Base-by-base conservation (phyloP, 35 echinoderm and acorn worm species). In the Stichopus chloronotus region DNA sequence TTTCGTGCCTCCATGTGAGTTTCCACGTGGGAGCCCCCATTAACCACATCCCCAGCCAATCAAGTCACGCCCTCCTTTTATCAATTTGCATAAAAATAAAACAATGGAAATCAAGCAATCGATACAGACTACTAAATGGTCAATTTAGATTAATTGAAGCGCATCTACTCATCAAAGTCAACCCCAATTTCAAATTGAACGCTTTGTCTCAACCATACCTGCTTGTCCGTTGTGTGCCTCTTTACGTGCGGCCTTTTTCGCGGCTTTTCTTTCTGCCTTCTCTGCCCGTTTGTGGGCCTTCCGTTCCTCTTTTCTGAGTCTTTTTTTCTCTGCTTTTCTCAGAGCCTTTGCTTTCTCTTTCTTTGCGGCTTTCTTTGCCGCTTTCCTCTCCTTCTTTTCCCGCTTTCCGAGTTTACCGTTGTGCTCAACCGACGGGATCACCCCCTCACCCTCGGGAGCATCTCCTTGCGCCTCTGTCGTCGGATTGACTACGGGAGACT, bases 321-420 rank as follows among this genome's bases (percentile, higher is more conserved):
- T 57, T 56, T 84, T 84, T 21, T 84, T 84, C 30, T 54, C 81
- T 13, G 52, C 81, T 84, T 84, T 84, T n/a, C 17, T 74, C 12
- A 74, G 1, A 20, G 69, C 69, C 12, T 84, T 84, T 16, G 81
- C 81, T 57, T 14, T 54, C 52, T 23, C 56, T 84, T 56, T 84
- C 53, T 84, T 57, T 20, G 81, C 81, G 2, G 53, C 56, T 56
- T 57, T 84, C 12, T 54, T 57, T 0, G 81, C 81, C 16, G 53
- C 56, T 54, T 55, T 84, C 19, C 21, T 12, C 56, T 84, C 81
- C 19, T 84, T 84, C 52, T 57, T 84, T 12, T 84, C 52, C 14
- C 13, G 12, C 56, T 84, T 84, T 4, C 81, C 81, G 56, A 84
- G 81, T 84, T 84, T 84, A 57, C 81, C 81, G 30, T 84, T 84